Conservation (phyloP, 2,888 invertebrate species). For the Tiphia femorata region DNA sequence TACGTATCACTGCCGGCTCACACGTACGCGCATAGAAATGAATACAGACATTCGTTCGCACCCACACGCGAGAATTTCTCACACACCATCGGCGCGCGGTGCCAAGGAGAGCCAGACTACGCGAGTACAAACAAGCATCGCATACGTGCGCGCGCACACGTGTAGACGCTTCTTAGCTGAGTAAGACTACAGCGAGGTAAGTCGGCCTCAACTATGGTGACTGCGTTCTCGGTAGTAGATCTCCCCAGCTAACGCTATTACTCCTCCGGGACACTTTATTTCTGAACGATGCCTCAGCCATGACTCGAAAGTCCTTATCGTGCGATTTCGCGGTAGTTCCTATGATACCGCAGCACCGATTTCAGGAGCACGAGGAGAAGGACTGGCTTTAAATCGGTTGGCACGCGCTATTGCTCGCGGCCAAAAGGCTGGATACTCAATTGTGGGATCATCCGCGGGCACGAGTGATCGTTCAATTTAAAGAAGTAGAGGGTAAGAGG, state of each 20-base stretch:
- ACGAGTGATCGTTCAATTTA: too few relatives aligned
- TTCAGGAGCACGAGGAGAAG: background rate
- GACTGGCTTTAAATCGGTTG: background rate
- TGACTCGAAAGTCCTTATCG: slow-evolving; percentile 45
- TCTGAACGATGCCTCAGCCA: slow-evolving; percentile 51
- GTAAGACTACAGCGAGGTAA: slow-evolving; percentile 1
- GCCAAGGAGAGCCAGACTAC: too few relatives aligned
- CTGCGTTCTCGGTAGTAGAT: slow-evolving; percentile 25
- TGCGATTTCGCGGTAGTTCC: slow-evolving; percentile 16
- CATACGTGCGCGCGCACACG: background rate
- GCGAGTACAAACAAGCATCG: too few relatives aligned
- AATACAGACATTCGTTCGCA: too few relatives aligned
- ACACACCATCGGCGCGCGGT: too few relatives aligned
- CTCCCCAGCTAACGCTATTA: slow-evolving; percentile 33
- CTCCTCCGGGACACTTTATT: slow-evolving; percentile 51
- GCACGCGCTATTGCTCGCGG: too few relatives aligned
- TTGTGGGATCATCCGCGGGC: too few relatives aligned
- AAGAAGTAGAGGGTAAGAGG: too few relatives aligned
- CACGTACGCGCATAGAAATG: too few relatives aligned
- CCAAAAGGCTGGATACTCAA: too few relatives aligned
- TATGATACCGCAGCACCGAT: background rate
- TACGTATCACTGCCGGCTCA: too few relatives aligned
- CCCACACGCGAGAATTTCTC: too few relatives aligned
- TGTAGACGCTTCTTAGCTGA: background rate
- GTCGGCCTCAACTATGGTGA: slow-evolving; percentile 24